Conservation (phyloP, 2,888 invertebrate species). For the Drosophila fungiperda region DNA sequence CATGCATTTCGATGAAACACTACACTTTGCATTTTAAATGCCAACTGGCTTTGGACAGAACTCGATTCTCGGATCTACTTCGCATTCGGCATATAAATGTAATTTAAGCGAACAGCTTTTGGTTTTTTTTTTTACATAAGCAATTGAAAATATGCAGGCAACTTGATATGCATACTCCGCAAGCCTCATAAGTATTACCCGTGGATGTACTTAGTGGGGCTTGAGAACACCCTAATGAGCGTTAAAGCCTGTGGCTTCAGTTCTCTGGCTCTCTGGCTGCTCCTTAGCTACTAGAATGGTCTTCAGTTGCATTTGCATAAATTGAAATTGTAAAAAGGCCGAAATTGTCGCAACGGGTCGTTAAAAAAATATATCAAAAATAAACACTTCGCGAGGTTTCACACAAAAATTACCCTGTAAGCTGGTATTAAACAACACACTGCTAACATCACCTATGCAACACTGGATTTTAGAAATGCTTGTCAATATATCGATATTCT, state of each 20-base stretch:
- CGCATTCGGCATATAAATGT: slow-evolving; percentile 42
- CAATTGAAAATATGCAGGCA: slow-evolving; percentile 54
- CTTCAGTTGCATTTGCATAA: slow-evolving; percentile 74
- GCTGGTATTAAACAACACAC: neutral
- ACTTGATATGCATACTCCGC: slow-evolving; percentile 11
- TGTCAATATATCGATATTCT: neutral
- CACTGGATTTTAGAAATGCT: no score
- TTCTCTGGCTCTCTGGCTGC: neutral
- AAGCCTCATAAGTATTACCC: neutral
- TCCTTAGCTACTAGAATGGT: slow-evolving; percentile 12
- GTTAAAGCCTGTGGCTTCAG: slow-evolving; percentile 63
- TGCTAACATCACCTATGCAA: neutral
- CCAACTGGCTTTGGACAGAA: slow-evolving; percentile 27
- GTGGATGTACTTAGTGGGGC: slow-evolving; percentile 9
- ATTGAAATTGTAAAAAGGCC: slow-evolving; percentile 54
- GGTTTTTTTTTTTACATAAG: slow-evolving; percentile 34
- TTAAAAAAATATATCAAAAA: slow-evolving; percentile 6
- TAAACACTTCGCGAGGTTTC: neutral
- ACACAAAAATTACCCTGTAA: neutral
- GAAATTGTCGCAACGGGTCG: slow-evolving; percentile 33
- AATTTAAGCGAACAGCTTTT: slow-evolving; percentile 32
- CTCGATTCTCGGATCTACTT: neutral
- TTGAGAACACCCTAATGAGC: slow-evolving; percentile 62
- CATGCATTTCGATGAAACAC: slow-evolving; percentile 57
- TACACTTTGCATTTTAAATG: slow-evolving; percentile 66